Conservation (phyloP, 2,888 invertebrate genomes). For the Harpalus rubripes region DNA sequence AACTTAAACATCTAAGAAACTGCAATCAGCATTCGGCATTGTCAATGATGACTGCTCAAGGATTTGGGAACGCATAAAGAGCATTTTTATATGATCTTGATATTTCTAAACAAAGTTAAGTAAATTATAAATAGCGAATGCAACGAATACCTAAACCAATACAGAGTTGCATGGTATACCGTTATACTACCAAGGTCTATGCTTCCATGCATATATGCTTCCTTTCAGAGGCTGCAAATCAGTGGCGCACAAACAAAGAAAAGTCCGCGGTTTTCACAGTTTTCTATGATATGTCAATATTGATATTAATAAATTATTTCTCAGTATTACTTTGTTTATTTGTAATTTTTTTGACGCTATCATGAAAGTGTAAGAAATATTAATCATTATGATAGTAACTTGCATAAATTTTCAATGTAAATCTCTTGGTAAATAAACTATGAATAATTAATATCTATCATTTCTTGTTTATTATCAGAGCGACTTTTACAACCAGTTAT, state of each 20-base stretch:
- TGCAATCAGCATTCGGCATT: neutral
- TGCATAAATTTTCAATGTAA: conserved; percentile 33
- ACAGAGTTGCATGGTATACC: conserved; percentile 48
- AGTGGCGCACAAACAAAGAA: conserved; percentile 18
- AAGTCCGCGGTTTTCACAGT: neutral
- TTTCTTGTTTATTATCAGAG: conserved; percentile 30
- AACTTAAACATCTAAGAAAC: conserved; percentile 32
- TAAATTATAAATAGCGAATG: conserved; percentile 36
- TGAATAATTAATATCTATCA: conserved; percentile 38
- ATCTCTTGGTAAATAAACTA: conserved; percentile 27
- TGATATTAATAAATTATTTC: neutral
- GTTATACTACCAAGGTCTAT: conserved; percentile 55
- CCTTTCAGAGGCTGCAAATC: conserved; percentile 34
- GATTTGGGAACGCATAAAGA: conserved; percentile 51
- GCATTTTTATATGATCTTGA: conserved; percentile 57
- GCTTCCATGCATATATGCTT: conserved; percentile 43
- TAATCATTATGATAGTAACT: conserved; percentile 18
- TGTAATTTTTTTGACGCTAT: conserved; percentile 34
- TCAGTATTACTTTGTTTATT: conserved; percentile 23
- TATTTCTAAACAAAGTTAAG: conserved; percentile 55
- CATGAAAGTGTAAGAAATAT: conserved; percentile 29
- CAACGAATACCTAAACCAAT: conserved; percentile 57
- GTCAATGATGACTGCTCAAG: conserved; percentile 36
- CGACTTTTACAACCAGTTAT: conserved; percentile 32
- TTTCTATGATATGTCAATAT: neutral